phyloP scores from a whole-genome alignment of 2,113 vertebrate species.

The Corydoras sp. region DNA sequence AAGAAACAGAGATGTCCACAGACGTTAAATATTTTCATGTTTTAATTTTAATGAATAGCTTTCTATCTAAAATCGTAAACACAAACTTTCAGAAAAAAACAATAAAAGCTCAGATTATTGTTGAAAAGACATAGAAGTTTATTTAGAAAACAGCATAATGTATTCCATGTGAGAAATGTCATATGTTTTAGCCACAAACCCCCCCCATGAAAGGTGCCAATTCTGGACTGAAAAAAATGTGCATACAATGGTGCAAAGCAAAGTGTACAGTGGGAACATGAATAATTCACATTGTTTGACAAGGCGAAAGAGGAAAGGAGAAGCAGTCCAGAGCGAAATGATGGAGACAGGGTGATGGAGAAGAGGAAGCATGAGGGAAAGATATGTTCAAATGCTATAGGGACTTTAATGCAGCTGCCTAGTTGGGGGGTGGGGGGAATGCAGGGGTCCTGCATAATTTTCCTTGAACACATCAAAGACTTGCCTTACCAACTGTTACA shows the following conservation, averaged over 20 bases:
- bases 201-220: no score
- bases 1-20: no score
- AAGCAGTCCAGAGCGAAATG: constrained; percentile 12
- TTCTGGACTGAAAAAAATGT: constrained; percentile 27
- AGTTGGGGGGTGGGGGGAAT: no score
- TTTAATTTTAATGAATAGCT: no score
- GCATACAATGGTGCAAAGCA: constrained; percentile 20
- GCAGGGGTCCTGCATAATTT: constrained; percentile 13
- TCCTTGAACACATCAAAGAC: constrained; percentile 12
- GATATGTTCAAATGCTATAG: constrained; percentile 2
- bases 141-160: no score
- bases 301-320: constrained; percentile 25
- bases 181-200: no score
- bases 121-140: no score
- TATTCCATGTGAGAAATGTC: no score
- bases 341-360: not conserved
- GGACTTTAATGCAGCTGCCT: constrained; percentile 20
- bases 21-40: no score
- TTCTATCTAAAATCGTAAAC: no score
- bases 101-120: no score
- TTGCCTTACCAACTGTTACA: constrained; percentile 1
- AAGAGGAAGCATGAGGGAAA: not conserved
- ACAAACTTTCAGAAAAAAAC: no score
- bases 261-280: constrained; percentile 35
- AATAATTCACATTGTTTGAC: constrained; percentile 47